Evolutionary conservation across 2,797 vertebrate genomes (phyloP).

Genomic region (Nasua narica): DNA sequence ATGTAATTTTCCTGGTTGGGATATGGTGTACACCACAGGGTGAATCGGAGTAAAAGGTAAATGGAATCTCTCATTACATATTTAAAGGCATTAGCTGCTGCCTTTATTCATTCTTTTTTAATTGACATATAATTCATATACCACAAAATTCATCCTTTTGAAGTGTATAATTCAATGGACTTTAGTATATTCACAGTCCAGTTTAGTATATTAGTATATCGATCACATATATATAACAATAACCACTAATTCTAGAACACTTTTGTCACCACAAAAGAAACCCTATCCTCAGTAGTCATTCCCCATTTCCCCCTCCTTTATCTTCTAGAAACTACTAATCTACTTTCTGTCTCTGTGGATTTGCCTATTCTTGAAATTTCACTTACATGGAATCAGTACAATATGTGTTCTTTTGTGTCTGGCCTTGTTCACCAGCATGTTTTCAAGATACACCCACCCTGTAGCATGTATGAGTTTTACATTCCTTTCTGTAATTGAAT

Average conservation of each 20-base stretch:
- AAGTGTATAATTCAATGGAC: neutral
- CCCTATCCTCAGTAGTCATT: neutral
- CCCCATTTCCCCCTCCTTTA: neutral
- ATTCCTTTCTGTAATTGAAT: neutral
- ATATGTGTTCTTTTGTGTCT: neutral
- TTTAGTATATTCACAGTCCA: neutral
- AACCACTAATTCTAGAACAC: neutral
- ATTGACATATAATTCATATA: neutral
- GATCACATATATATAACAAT: neutral
- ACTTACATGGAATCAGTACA: neutral
- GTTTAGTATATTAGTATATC: neutral
- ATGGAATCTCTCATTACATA: neutral
- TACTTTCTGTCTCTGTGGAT: neutral
- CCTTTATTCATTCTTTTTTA: neutral
- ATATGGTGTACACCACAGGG: neutral
- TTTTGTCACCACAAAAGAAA: neutral
- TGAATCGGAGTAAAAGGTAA: neutral
- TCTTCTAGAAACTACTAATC: neutral
- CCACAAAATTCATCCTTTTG: neutral
- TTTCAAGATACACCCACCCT: neutral
- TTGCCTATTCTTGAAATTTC: neutral
- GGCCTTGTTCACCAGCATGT: neutral
- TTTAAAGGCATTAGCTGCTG: neutral
- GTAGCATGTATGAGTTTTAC: neutral
- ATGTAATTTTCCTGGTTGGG: neutral